These are phyloP conservation scores for Cataglyphis albicans DNA, from an alignment of 2,888 invertebrate species.

Conservation along the genomic window DNA sequence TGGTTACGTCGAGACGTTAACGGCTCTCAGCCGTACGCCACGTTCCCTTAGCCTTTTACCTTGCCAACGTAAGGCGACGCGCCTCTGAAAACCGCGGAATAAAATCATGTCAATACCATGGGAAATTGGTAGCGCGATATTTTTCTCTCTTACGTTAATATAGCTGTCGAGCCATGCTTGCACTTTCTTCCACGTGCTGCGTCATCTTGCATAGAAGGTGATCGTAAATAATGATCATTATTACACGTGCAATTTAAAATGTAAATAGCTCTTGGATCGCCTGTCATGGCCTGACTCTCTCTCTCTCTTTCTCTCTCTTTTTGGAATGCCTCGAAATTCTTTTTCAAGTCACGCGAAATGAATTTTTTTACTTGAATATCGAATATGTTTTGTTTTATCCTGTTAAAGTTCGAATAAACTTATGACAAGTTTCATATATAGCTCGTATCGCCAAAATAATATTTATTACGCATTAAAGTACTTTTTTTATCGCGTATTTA, in stretches of 20 bases:
- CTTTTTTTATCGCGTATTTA: not conserved
- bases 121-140: conserved; percentile 7
- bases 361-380: conserved; percentile 9
- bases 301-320: not conserved
- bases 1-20: conserved; percentile 68
- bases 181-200: not conserved
- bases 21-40: conserved; percentile 70
- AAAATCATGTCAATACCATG: not conserved
- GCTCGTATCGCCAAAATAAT: not conserved
- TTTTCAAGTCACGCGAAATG: not conserved
- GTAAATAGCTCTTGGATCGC: not conserved
- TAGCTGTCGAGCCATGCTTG: not conserved
- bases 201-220: conserved; percentile 10
- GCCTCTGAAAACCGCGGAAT: conserved; percentile 49
- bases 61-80: conserved; percentile 42
- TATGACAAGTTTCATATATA: too few species aligned
- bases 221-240: not conserved
- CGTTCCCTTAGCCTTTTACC: conserved; percentile 60
- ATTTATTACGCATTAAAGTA: not conserved
- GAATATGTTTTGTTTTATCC: too few species aligned
- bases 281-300: not conserved
- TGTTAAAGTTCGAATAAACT: too few species aligned
- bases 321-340: not conserved
- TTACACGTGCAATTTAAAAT: not conserved
- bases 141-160: conserved; percentile 9